Conservation (phyloP, 2,113 vertebrate species). For the Cyanoliseus patagonus region DNA sequence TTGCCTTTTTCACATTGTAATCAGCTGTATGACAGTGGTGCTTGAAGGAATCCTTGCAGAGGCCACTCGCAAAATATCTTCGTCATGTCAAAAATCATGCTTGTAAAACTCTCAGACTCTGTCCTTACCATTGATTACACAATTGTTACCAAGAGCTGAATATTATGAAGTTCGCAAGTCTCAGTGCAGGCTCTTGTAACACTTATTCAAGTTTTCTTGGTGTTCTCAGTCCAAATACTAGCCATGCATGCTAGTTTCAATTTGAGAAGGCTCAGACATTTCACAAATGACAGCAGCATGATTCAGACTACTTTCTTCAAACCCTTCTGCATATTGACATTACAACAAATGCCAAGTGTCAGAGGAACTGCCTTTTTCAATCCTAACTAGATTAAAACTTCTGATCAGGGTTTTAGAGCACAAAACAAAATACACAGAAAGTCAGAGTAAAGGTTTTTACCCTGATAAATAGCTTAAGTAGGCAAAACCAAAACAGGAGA, state of each 20-base stretch:
- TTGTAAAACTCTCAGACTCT: not conserved
- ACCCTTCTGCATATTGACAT: not conserved
- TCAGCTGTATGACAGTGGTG: not conserved
- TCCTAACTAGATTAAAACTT: not conserved
- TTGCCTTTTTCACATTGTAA: not conserved
- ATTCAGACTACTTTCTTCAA: not conserved
- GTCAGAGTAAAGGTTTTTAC: not conserved
- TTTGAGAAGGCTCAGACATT: not conserved
- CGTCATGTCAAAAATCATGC: not conserved
- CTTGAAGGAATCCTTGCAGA: not conserved
- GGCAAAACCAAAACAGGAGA: not conserved
- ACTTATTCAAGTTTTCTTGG: not conserved
- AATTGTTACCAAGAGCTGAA: not conserved
- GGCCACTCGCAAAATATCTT: not conserved
- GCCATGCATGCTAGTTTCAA: not conserved
- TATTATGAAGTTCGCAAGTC: not conserved
- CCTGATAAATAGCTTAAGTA: not conserved
- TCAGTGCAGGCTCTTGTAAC: not conserved
- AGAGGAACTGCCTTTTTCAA: not conserved
- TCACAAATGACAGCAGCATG: not conserved
- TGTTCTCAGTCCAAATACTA: not conserved
- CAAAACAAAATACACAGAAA: not conserved
- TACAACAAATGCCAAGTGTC: not conserved
- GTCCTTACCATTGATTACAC: not conserved
- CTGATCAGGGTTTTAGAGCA: not conserved